Percentiles rank a stretch among this genome's conserved stretches.
These are phyloP conservation scores for Ophion costatus DNA, from an alignment of 2,888 invertebrate species.

Conservation along the genomic window DNA sequence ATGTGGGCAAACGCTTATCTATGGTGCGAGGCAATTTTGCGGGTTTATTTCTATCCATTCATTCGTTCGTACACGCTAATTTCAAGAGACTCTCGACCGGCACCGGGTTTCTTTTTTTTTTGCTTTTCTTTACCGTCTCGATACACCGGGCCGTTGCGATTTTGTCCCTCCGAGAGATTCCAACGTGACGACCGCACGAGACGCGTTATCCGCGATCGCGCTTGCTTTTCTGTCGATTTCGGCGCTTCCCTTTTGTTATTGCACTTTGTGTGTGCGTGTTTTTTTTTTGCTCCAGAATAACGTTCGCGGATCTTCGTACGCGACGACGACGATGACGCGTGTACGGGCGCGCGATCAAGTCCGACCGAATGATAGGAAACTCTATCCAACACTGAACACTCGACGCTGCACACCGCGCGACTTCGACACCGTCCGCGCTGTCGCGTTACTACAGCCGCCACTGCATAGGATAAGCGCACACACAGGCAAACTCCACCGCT, in stretches of 20 bases:
- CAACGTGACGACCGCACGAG: slow-evolving; percentile 17
- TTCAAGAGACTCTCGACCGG: slow-evolving; percentile 36
- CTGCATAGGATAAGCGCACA: slow-evolving; percentile 24
- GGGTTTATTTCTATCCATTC: slow-evolving; percentile 8
- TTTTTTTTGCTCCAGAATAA: background rate
- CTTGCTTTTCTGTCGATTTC: background rate
- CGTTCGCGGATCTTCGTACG: background rate
- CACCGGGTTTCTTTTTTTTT: background rate
- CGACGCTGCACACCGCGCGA: slow-evolving; percentile 13
- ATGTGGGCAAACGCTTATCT: background rate
- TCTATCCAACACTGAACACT: slow-evolving; percentile 50
- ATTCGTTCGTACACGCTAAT: slow-evolving; percentile 18
- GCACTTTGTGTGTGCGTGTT: background rate
- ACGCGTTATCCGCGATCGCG: background rate
- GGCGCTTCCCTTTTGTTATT: background rate
- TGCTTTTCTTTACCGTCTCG: slow-evolving; percentile 7
- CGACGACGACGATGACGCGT: background rate
- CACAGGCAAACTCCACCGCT: slow-evolving; percentile 25
- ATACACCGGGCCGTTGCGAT: slow-evolving; percentile 40
- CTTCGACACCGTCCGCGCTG: slow-evolving; percentile 23
- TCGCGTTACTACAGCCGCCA: slow-evolving; percentile 50
- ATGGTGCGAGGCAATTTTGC: background rate
- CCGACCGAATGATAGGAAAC: slow-evolving; percentile 35
- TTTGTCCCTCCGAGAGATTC: background rate
- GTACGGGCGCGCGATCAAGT: background rate